phyloP scores from a whole-genome alignment of 2,888 invertebrate species.

The Allolobophora icterica region DNA sequence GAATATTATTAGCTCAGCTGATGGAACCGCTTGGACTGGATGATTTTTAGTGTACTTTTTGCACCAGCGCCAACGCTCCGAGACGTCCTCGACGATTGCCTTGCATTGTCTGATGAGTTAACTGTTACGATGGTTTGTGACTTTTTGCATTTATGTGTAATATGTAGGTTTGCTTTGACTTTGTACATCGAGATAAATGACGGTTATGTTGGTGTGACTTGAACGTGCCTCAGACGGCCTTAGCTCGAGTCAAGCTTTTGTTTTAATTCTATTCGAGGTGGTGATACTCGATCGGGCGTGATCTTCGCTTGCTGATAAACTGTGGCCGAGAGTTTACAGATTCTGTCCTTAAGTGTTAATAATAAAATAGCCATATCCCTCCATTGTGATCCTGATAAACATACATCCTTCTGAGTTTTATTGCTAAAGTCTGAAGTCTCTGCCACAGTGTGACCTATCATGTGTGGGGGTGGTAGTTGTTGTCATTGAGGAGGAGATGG shows the following conservation, averaged over 20 bases:
- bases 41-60: background rate
- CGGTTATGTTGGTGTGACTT: background rate
- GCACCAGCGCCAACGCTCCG: background rate
- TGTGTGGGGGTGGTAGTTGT: background rate
- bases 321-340: background rate
- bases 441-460: background rate
- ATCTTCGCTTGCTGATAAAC: background rate
- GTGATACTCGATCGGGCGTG: conserved; percentile 2
- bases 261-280: background rate
- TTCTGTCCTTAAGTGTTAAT: background rate
- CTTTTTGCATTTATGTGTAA: conserved; percentile 6
- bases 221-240: background rate
- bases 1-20: background rate
- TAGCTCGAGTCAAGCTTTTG: background rate
- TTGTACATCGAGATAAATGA: conserved; percentile 4
- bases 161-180: background rate
- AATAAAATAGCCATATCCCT: conserved; percentile 9
- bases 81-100: background rate
- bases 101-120: background rate
- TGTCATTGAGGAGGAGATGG: background rate
- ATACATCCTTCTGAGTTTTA: background rate
- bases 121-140: background rate
- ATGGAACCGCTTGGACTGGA: background rate
- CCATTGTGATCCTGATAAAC: background rate
- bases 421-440: background rate